Percentiles rank a stretch among this genome's conserved stretches.
phyloP scores from a whole-genome alignment of 1,140 invertebrate species.

The Ceratina australensis region DNA sequence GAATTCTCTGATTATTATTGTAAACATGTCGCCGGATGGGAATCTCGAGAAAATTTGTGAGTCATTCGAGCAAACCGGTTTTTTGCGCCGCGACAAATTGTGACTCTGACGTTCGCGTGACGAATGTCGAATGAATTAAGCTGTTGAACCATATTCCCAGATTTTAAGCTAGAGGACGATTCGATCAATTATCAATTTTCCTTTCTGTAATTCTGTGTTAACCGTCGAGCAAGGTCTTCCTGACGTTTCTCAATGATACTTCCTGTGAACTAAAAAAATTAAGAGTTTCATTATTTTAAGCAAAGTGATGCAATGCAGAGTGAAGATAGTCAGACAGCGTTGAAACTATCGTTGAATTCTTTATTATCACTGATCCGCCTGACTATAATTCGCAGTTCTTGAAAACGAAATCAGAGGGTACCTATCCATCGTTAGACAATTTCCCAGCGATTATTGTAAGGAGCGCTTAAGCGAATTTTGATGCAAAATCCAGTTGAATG shows the following conservation, averaged over 20 bases:
- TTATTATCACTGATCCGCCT: not conserved
- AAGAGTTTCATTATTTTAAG: too few species aligned
- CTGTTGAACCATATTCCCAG: not conserved
- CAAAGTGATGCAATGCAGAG: too few species aligned
- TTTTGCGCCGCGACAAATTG: constrained; percentile 20
- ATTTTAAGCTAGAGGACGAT: not conserved
- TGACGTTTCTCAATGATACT: too few species aligned
- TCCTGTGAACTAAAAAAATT: too few species aligned
- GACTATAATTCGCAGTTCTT: not conserved
- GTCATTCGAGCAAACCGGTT: constrained; percentile 40
- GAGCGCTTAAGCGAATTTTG: constrained; percentile 21
- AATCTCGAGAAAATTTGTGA: constrained; percentile 53
- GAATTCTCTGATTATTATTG: constrained; percentile 18
- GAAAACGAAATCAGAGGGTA: not conserved
- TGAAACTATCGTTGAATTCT: not conserved
- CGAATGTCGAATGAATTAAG: constrained; percentile 14
- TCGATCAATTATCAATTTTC: not conserved
- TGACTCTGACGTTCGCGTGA: constrained; percentile 10
- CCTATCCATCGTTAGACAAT: constrained; percentile 25
- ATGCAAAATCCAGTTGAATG: constrained; percentile 46
- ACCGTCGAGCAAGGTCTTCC: not conserved
- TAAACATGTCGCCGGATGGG: not conserved
- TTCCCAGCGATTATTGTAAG: constrained; percentile 38
- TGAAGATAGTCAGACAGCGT: too few species aligned
- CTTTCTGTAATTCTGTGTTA: not conserved